Evolutionary conservation across 2,113 vertebrate genomes (phyloP).

Genomic region (Murina feae): DNA sequence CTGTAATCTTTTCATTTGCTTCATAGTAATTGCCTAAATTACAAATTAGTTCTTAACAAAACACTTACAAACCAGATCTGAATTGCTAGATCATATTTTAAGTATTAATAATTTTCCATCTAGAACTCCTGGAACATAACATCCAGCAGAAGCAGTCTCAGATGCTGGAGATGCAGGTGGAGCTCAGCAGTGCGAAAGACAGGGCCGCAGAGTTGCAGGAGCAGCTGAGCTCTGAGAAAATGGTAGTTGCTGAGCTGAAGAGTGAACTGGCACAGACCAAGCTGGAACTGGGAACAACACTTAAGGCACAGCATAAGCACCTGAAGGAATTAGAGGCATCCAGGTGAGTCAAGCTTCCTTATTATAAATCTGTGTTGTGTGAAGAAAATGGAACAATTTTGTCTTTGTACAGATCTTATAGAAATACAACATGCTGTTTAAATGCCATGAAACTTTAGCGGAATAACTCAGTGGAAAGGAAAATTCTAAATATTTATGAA

Average conservation of each 20-base stretch:
- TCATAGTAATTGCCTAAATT: neutral
- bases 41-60: neutral
- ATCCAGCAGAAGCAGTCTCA: conserved; percentile 81
- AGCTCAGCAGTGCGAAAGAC: conserved; percentile 76
- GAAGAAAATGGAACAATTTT: neutral
- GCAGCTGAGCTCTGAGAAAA: conserved; percentile 79
- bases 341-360: conserved; percentile 79
- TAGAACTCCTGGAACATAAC: conserved; percentile 78
- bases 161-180: conserved; percentile 81
- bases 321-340: conserved; percentile 91
- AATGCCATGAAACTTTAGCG: neutral
- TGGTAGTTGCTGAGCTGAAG: conserved; percentile 85
- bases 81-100: neutral
- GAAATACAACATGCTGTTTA: neutral
- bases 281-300: conserved; percentile 90
- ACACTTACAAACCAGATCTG: neutral
- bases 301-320: conserved; percentile 92
- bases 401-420: neutral
- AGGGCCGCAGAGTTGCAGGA: conserved; percentile 81
- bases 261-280: conserved; percentile 91
- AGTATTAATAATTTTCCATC: neutral
- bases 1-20: neutral
- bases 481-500: neutral
- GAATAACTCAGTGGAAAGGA: neutral
- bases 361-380: neutral